Evolutionary conservation across 53 echinoderm and acorn worm genomes (phyloP).

Genomic region (Luidia sarsii): DNA sequence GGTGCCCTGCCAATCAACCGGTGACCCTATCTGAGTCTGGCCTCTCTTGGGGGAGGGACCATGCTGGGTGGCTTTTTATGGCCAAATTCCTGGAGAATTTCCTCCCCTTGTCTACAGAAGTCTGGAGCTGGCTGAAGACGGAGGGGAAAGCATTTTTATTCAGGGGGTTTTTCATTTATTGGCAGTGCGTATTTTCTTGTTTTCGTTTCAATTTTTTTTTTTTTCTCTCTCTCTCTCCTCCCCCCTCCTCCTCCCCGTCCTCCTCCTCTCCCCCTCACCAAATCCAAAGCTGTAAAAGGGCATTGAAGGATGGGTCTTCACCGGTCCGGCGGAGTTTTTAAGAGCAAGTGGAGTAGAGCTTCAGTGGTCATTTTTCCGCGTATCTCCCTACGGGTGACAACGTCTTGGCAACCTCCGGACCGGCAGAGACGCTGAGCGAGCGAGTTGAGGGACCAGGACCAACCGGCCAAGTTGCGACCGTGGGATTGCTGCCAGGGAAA

Average conservation of each 20-base stretch:
- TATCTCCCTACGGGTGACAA: conserved; percentile 20
- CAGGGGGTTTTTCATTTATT: neutral
- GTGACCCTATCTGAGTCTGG: conserved; percentile 31
- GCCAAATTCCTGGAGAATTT: conserved; percentile 53
- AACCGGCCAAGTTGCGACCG: no score
- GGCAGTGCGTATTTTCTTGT: neutral
- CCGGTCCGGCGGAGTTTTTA: neutral
- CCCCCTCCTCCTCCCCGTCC: no score
- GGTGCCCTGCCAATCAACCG: conserved; percentile 40
- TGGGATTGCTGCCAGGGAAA: no score
- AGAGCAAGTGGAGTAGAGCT: conserved; percentile 23
- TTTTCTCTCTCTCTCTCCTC: no score
- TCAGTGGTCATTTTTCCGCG: conserved; percentile 47
- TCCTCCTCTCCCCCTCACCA: no score
- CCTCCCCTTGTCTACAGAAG: neutral
- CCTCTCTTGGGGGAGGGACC: conserved; percentile 40
- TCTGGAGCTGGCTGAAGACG: no score
- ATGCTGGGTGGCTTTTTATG: conserved; percentile 56
- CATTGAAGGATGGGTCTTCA: neutral
- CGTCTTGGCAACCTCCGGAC: no score
- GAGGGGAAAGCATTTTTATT: neutral
- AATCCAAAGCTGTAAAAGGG: no score
- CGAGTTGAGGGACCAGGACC: no score
- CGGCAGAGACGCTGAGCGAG: no score
- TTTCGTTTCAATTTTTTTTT: conserved; percentile 13